Base-by-base conservation (phyloP, 1,140 invertebrate genomes). In the Procambarus clarkii region DNA sequence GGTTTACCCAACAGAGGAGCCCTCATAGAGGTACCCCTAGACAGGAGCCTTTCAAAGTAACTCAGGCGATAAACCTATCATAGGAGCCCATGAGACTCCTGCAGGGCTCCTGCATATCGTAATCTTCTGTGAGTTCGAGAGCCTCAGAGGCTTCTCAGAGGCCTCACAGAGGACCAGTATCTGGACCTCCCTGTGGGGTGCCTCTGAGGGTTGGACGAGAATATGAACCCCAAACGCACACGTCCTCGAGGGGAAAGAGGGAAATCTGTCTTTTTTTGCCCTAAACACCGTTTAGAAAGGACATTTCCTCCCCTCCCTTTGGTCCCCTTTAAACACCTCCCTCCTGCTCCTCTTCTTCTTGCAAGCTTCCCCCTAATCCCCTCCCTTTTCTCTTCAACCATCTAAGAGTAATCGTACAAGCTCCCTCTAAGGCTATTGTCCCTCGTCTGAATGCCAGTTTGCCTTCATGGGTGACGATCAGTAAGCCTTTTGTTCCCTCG, bases 371-470 rank as follows among this genome's bases (percentile, higher is more conserved):
- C 18, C 34, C 24, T 50, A 0, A 4, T 15, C 77, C 48, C 21
- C 21, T 5, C 48, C 45, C 18, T 24, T 45, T 50, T 13, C 77
- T 46, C 77, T 21, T 50, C 21, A 24, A 5, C 45, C 44, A 15
- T 34, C 5, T 7, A 74, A 74, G 69, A 74, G 24, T 74, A 74
- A 74, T 74, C 69, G 24, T 11, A 54, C 50, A 54, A 74, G 34
- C n/a, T 24, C 24, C 13, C 69, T 74, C 69, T 24, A 34, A 74
- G 4, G 69, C 69, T n/a, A 74, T 34, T 74, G 69, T 74, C n/a
- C 69, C n/a, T 8, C 24, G n/a, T 74, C 69, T 74, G 69, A 74
- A 74, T 74, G 69, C n/a, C 69, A 34, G 69, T 74, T 74, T 74
- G 24, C 69, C n/a, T 74, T 34, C 69, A 74, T 74, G 69, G 69